A percentile compares a stretch with the other conserved stretches of the same genome.
These are phyloP conservation scores for Gorsachius goisagi DNA, from an alignment of 2,113 vertebrate genomes.

Conservation along the genomic window DNA sequence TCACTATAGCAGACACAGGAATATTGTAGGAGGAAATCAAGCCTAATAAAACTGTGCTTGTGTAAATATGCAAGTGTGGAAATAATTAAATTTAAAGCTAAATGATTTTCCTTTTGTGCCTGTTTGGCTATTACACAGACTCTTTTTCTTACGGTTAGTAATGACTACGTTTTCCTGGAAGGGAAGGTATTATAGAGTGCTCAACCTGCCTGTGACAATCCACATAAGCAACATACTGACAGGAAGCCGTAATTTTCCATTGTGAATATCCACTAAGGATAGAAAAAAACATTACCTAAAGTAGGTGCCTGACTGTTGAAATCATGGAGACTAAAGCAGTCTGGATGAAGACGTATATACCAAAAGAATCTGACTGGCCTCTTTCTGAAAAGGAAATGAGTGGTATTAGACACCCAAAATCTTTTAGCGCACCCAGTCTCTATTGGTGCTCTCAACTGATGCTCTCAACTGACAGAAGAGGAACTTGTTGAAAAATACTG, in stretches of 20 bases:
- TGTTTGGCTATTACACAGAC: background rate
- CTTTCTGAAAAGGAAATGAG: background rate
- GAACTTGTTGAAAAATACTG: background rate
- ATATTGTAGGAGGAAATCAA: background rate
- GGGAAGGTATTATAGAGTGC: background rate
- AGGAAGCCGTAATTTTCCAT: background rate
- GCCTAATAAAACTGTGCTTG: background rate
- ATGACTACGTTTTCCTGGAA: background rate
- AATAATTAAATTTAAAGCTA: background rate
- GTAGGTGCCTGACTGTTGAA: background rate
- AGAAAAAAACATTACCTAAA: background rate
- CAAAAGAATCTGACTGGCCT: background rate
- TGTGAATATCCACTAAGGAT: background rate
- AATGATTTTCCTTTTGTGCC: background rate
- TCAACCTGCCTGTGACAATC: background rate
- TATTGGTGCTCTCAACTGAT: background rate
- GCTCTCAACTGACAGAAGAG: background rate
- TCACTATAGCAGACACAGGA: background rate
- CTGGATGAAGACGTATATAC: background rate
- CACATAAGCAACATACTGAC: background rate
- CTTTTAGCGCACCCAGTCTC: background rate
- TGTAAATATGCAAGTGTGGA: background rate
- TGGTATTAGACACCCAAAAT: background rate
- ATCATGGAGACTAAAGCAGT: background rate
- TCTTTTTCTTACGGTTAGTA: background rate